These are phyloP conservation scores for Drosophila greeni DNA, from an alignment of 2,888 invertebrate genomes.

Conservation along the genomic window DNA sequence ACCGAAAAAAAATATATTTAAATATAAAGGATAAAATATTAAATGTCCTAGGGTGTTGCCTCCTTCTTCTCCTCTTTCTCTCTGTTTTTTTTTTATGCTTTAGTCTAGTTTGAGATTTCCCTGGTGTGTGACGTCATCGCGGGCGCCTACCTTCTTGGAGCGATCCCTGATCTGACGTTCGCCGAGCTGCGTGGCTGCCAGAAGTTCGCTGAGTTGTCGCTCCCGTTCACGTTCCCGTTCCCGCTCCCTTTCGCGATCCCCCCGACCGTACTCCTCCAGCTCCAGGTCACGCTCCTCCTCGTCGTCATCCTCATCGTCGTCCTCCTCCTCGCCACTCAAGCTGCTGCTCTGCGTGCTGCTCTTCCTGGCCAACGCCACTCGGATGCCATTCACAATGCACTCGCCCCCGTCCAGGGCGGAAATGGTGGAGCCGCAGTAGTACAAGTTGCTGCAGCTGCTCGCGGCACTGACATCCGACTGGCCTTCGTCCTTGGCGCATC, in stretches of 20 bases:
- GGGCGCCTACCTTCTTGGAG: conserved; percentile 64
- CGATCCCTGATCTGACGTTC: conserved; percentile 55
- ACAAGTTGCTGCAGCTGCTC: conserved; percentile 82
- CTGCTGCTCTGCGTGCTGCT: conserved; percentile 80
- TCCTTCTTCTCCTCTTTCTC: not conserved
- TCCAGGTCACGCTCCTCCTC: conserved; percentile 61
- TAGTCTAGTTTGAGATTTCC: conserved; percentile 66
- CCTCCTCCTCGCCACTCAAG: conserved; percentile 80
- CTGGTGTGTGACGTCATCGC: conserved; percentile 61
- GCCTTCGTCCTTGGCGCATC: conserved; percentile 64
- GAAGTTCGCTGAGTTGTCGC: conserved; percentile 60
- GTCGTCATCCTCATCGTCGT: conserved; percentile 41
- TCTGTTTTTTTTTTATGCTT: not conserved
- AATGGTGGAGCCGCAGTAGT: conserved; percentile 81
- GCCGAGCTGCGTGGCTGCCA: conserved; percentile 64
- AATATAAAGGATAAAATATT: not conserved
- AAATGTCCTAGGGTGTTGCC: conserved; percentile 2
- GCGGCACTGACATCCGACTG: conserved; percentile 81
- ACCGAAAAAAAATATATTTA: not conserved
- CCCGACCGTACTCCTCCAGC: conserved; percentile 14
- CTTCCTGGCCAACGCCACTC: conserved; percentile 83
- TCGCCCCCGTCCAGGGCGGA: conserved; percentile 81
- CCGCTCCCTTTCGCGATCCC: conserved; percentile 22
- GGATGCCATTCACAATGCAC: conserved; percentile 79
- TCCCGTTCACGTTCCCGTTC: conserved; percentile 28